Percentiles rank a stretch among this genome's conserved stretches.
Conservation (phyloP, 2,888 invertebrate genomes). For the Ophonus ardosiacus region DNA sequence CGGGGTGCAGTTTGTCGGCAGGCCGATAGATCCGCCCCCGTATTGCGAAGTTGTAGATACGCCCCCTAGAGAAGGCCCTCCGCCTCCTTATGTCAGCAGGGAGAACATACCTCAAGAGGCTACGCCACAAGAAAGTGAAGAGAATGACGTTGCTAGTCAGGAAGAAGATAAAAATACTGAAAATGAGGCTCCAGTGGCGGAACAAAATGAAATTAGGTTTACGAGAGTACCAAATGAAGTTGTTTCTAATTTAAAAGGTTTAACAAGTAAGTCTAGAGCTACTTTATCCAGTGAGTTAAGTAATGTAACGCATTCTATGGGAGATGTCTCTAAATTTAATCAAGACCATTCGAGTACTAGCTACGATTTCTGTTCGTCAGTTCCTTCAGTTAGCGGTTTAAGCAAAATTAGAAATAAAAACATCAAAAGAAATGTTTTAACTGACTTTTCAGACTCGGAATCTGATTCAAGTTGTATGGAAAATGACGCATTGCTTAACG, state of each 20-base stretch:
- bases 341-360: conserved; percentile 36
- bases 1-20: conserved; percentile 74
- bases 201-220: not conserved
- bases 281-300: not conserved
- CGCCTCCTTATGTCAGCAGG: conserved; percentile 75
- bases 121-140: not conserved
- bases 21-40: conserved; percentile 74
- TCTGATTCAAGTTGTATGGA: conserved; percentile 61
- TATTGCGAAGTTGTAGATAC: conserved; percentile 73
- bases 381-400: conserved; percentile 56
- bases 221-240: conserved; percentile 40
- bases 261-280: conserved; percentile 28
- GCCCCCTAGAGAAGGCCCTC: conserved; percentile 75
- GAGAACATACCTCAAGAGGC: conserved; percentile 65
- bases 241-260: conserved; percentile 53
- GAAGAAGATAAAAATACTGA: conserved; percentile 17
- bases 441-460: conserved; percentile 56
- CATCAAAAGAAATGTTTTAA: conserved; percentile 56
- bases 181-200: not conserved
- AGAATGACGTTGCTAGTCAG: not conserved
- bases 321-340: conserved; percentile 51
- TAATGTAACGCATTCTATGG: conserved; percentile 40
- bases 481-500: conserved; percentile 52
- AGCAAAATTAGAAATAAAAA: conserved; percentile 53
- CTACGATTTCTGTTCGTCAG: conserved; percentile 59